Conservation (phyloP, 2,113 vertebrate genomes). For the Echinops telfairi region DNA sequence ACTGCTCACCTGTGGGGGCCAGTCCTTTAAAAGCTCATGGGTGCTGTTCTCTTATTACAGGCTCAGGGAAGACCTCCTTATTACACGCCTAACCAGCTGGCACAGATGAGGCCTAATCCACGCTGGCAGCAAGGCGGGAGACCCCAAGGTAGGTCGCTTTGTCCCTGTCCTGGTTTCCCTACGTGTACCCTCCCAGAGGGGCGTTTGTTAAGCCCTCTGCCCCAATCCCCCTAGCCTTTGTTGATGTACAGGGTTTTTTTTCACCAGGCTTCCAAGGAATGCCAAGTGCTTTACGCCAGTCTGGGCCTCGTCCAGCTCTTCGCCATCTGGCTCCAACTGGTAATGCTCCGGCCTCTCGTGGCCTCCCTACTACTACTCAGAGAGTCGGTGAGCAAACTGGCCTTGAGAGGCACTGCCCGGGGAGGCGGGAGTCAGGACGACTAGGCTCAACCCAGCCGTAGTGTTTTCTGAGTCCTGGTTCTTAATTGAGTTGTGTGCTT, state of each 20-base stretch:
- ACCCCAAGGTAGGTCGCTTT: constrained; percentile 93
- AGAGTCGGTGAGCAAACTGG: constrained; percentile 90
- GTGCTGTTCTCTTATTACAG: constrained; percentile 83
- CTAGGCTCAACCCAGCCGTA: constrained; percentile 59
- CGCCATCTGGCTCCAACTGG: constrained; percentile 93
- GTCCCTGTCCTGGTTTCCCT: neutral
- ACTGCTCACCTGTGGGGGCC: neutral
- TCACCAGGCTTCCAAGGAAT: constrained; percentile 94
- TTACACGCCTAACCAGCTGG: constrained; percentile 97
- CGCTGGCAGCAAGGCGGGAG: constrained; percentile 98
- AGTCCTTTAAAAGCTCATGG: neutral
- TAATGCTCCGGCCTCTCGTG: constrained; percentile 92
- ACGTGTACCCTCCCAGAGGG: rapidly evolving
- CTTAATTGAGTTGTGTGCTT: constrained; percentile 47
- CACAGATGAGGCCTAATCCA: constrained; percentile 97
- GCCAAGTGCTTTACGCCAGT: constrained; percentile 94
- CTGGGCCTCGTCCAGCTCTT: constrained; percentile 94
- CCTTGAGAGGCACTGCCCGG: constrained; percentile 63
- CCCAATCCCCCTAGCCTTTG: neutral
- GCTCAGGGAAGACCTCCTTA: constrained; percentile 98
- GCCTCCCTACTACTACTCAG: constrained; percentile 91
- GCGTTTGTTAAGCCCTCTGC: neutral
- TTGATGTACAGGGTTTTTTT: neutral
- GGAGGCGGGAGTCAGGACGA: constrained; percentile 72
- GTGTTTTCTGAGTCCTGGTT: neutral